These are phyloP conservation scores for Gracilinanus agilis DNA, from an alignment of 2,113 vertebrate genomes.

Conservation along the genomic window DNA sequence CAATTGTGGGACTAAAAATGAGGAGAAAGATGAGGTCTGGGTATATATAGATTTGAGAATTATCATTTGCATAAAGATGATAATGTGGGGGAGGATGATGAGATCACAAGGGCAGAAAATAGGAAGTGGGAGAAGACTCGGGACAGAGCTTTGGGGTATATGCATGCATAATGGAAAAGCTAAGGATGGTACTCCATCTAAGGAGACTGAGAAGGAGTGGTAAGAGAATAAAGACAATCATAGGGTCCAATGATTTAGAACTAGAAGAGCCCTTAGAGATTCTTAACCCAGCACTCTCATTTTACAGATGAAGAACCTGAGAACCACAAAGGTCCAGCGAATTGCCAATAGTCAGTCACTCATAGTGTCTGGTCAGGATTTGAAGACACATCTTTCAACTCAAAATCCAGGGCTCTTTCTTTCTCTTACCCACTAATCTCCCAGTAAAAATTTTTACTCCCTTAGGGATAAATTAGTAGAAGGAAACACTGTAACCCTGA, in stretches of 20 bases:
- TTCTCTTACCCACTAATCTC: background rate
- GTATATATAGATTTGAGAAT: background rate
- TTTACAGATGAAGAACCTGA: background rate
- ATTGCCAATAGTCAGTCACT: background rate
- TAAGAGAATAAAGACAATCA: background rate
- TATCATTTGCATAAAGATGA: conserved; percentile 61
- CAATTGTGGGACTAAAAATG: background rate
- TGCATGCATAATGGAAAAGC: background rate
- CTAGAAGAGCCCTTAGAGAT: background rate
- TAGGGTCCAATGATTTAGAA: background rate
- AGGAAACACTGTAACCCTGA: conserved; percentile 8
- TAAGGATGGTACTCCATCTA: background rate
- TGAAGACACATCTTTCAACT: background rate
- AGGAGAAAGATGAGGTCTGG: background rate
- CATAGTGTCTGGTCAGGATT: background rate
- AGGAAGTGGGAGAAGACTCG: background rate
- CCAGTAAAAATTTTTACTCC: background rate
- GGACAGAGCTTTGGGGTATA: background rate
- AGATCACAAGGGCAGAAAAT: background rate
- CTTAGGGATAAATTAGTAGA: background rate
- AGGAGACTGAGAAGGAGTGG: background rate
- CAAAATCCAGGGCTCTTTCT: background rate
- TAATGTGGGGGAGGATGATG: conserved; percentile 17
- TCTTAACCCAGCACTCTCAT: background rate
- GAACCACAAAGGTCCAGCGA: background rate